Evolutionary conservation across 1,140 invertebrate species (phyloP).

Genomic region (Ylistrum balloti): DNA sequence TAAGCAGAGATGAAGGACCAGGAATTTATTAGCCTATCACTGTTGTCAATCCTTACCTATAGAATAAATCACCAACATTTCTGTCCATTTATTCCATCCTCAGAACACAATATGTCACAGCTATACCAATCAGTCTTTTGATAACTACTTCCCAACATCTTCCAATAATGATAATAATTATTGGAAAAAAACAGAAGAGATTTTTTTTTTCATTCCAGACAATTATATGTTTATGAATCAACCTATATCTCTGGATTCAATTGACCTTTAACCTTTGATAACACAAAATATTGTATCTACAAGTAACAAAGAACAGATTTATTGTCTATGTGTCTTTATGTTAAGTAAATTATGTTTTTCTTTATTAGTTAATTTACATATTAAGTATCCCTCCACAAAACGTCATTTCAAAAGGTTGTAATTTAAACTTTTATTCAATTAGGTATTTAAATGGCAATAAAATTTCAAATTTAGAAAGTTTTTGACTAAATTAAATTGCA

Average conservation of each 20-base stretch:
- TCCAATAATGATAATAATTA: neutral
- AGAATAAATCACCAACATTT: neutral
- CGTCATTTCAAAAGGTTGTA: neutral
- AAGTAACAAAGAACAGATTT: neutral
- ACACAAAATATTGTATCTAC: too few species aligned
- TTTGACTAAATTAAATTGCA: too few species aligned
- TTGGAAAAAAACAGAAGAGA: neutral
- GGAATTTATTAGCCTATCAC: constrained; percentile 27
- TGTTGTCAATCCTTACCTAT: neutral
- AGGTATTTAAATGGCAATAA: neutral
- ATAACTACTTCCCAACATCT: neutral
- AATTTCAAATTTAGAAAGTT: too few species aligned
- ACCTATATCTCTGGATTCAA: neutral
- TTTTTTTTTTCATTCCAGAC: neutral
- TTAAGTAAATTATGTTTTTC: neutral
- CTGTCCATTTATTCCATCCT: neutral
- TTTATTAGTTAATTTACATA: neutral
- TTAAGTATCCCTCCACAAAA: neutral
- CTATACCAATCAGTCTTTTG: neutral
- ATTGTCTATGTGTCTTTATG: neutral
- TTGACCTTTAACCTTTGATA: neutral
- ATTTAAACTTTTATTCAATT: neutral
- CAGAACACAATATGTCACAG: neutral
- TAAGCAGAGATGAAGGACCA: neutral
- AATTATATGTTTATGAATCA: neutral